Evolutionary conservation across 2,888 invertebrate species (phyloP).

Genomic region (Chrysomela aeneicollis): DNA sequence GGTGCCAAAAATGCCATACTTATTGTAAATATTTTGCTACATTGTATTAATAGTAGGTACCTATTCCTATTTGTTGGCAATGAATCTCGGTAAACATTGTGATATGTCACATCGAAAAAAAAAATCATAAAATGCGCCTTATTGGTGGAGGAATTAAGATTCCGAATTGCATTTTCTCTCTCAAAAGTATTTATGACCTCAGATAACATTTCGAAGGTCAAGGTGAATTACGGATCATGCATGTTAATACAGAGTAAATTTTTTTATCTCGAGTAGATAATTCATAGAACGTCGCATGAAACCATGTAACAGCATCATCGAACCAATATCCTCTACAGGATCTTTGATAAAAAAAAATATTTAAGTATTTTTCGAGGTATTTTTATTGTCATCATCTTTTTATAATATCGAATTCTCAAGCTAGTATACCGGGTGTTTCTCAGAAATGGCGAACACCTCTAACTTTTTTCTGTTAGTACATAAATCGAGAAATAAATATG

Average conservation of each 20-base stretch:
- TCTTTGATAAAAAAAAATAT: too few relatives aligned
- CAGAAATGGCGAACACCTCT: too few relatives aligned
- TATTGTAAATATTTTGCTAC: conserved; percentile 38
- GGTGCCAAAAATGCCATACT: conserved; percentile 30
- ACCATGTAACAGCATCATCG: not conserved
- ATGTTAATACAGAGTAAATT: too few relatives aligned
- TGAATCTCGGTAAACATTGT: conserved; percentile 29
- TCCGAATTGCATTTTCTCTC: conserved; percentile 27
- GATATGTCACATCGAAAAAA: conserved; percentile 25
- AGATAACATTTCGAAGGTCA: conserved; percentile 35
- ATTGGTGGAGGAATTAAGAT: conserved; percentile 26
- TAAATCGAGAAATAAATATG: too few relatives aligned
- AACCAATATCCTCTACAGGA: not conserved
- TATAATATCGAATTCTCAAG: too few relatives aligned
- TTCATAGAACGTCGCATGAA: too few relatives aligned
- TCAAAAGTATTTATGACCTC: conserved; percentile 35
- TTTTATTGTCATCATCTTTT: too few relatives aligned
- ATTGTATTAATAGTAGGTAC: conserved; percentile 33
- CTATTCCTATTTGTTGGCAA: conserved; percentile 21
- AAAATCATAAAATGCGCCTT: conserved; percentile 25
- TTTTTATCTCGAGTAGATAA: conserved; percentile 14
- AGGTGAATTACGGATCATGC: conserved; percentile 19
- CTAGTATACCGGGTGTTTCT: too few relatives aligned
- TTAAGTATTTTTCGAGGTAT: too few relatives aligned
- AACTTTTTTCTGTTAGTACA: too few relatives aligned